Base-by-base conservation (phyloP, 2,113 vertebrate species). In the Sigmodon hispidus region DNA sequence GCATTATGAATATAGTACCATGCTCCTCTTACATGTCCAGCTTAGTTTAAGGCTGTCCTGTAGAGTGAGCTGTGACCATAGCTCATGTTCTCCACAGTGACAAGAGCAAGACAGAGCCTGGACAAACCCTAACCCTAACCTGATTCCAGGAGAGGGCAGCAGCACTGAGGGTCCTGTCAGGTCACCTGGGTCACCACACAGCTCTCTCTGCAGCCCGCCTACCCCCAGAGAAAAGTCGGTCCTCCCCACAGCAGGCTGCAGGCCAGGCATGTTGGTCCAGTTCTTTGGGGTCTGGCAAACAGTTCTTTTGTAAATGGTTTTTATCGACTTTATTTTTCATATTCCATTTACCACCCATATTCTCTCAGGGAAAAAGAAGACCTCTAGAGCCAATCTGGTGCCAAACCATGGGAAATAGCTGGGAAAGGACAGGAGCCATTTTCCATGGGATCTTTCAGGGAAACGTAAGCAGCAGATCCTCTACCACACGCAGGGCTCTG, bases 401-500 rank as follows among this genome's bases (percentile, higher is more conserved):
- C 21, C 8, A 52, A 43, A 45, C 7, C 11, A 19, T 12, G 13
- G 43, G 3, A 48, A 26, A 10, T 7, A 6, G 65, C 45, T 16
- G 19, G 75, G 26, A 24, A n/a, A 52, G 34, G 29, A 79, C 12
- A 24, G 5, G 22, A 52, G 69, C 43, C 12, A 0, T 15, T 36
- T 1, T 1, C 59, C 7, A 5, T 16, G 7, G 19, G 50, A 0
- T 7, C n/a, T 70, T 79, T 40, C 48, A 45, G 48, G 5, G 0
- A 34, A 31, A 21, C 3, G 10, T 0, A n/a, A 50, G 63, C 1
- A 13, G 70, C 50, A 40, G 91, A 0, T 55, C 80, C 73, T 40
- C 0, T 1, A 0, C 81, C 77, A 43, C 1, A 19, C 0, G 2
- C 48, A 31, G 6, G 17, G 16, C 59, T 4, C n/a, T 87, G 17